These are phyloP conservation scores for Luscinia luscinia DNA, from an alignment of 2,797 vertebrate species.

Conservation along the genomic window DNA sequence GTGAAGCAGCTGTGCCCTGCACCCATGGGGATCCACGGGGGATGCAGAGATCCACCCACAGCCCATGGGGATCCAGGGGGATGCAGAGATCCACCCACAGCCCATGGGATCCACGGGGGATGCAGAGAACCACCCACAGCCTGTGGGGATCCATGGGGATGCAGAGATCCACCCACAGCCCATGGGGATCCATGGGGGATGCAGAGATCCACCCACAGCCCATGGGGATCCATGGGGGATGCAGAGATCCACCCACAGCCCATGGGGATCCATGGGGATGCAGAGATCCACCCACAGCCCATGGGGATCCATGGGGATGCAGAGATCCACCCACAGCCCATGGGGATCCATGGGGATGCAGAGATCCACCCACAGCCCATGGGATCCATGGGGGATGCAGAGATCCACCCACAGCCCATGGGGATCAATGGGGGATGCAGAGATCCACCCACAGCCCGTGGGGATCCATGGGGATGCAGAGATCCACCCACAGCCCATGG, in stretches of 20 bases:
- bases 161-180: not conserved
- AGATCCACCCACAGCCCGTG: not conserved
- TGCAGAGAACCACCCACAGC: too few species aligned
- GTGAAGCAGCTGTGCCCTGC: not conserved
- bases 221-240: too few species aligned
- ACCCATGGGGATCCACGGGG: too few species aligned
- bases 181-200: accelerated
- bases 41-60: too few species aligned
- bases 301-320: not conserved
- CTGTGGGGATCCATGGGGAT: not conserved
- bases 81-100: not conserved
- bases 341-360: not conserved
- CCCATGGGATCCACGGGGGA: too few species aligned
- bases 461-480: not conserved
- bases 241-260: not conserved
- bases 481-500: accelerated
- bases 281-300: too few species aligned
- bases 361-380: too few species aligned
- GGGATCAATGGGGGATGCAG: too few species aligned
- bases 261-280: too few species aligned
- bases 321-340: accelerated
- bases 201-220: too few species aligned
- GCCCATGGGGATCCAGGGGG: too few species aligned
- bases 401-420: not conserved
- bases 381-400: too few species aligned